Base-by-base conservation (phyloP, 2,113 vertebrate species). In the Accipiter cooperii region DNA sequence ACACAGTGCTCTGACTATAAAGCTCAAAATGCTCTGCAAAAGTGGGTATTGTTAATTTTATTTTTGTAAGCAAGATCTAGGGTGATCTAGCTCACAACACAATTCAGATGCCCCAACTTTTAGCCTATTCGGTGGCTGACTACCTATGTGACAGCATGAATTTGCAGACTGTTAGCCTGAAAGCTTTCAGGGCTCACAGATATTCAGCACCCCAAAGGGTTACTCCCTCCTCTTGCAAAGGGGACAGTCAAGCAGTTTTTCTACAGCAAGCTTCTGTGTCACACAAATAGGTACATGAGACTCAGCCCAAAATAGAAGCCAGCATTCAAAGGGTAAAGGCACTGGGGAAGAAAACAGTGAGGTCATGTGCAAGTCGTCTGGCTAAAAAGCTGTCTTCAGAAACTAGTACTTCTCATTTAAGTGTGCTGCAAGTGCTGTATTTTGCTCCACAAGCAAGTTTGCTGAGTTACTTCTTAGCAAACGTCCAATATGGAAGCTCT, bases 401-500 rank as follows among this genome's bases (percentile, higher is more conserved):
- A 61, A 63, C 9, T 14, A 21, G 28, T 17, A 13, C 4, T 24
- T n/a, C n/a, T 57, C 63, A 33, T 79, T 79, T 38, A 6, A 0
- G 2, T 9, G 11, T 25, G 44, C 44, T 34, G 12, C 17, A 52
- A 74, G 73, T 0, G 0, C 21, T 63, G 36, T 10, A 8, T 17
- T 81, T n/a, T 51, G 36, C 55, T 29, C 51, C 16, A 21, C 5
- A 7, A 51, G 17, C 64, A 74, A 29, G 20, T 29, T 7, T 60
- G 55, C 47, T 29, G 29, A 68, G 24, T 24, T 36, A 13, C 9
- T 89, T n/a, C 51, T 68, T 31, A 18, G 5, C 47, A 66, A 78
- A 71, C 3, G 1, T 1, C 38, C 55, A 51, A 22, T 1, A 12
- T 1, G 4, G 31, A 46, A 33, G 3, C 4, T 25, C 60, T 55